Evolutionary conservation across 2,797 vertebrate genomes (phyloP).

Genomic region (Pipistrellus pygmaeus): DNA sequence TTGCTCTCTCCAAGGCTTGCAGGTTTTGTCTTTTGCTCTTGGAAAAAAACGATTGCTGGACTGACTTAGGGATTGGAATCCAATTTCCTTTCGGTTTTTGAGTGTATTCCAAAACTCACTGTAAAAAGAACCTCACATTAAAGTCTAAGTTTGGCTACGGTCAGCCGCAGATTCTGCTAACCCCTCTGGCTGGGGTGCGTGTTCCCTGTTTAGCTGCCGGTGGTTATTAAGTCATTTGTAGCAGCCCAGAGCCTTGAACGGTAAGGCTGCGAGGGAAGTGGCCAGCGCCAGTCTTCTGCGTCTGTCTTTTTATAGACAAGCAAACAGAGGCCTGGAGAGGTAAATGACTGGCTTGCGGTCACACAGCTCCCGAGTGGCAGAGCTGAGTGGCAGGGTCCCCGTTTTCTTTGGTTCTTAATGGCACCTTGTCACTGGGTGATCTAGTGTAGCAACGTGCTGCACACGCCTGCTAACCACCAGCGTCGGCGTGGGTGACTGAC

Average conservation of each 20-base stretch:
- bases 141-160: conserved; percentile 71
- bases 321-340: neutral
- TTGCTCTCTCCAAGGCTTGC: neutral
- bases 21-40: conserved; percentile 48
- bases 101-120: conserved; percentile 77
- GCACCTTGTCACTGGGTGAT: neutral
- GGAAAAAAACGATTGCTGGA: conserved; percentile 35
- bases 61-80: conserved; percentile 28
- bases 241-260: neutral
- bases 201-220: conserved; percentile 18
- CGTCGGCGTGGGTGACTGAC: neutral
- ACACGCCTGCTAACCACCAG: neutral
- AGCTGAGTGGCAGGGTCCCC: neutral
- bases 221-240: conserved; percentile 74
- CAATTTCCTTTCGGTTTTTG: conserved; percentile 71
- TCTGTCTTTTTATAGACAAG: conserved; percentile 59
- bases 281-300: neutral
- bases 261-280: conserved; percentile 49
- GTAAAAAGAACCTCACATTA: conserved; percentile 75
- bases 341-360: conserved; percentile 1
- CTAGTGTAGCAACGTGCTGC: neutral
- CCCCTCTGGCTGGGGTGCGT: conserved; percentile 15
- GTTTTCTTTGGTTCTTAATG: neutral
- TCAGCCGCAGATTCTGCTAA: conserved; percentile 71
- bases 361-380: neutral